A percentile compares a stretch with the other conserved stretches of the same genome.
Evolutionary conservation across 2,113 vertebrate species (phyloP).

Genomic region (Haemorhous mexicanus): DNA sequence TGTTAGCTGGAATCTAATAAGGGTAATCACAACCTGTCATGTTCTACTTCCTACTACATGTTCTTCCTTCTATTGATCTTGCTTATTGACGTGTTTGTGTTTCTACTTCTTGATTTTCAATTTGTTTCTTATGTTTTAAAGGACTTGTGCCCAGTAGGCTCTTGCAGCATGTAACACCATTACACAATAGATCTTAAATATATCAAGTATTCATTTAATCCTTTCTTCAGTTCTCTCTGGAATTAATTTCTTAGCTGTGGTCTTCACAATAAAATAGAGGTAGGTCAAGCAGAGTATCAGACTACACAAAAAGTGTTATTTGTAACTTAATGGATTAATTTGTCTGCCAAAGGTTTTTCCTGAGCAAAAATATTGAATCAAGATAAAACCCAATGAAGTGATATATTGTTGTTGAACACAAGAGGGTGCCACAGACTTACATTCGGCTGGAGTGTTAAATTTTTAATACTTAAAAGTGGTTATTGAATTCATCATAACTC

Average conservation of each 20-base stretch:
- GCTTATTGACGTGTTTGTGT: not conserved
- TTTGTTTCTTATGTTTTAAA: not conserved
- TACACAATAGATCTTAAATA: not conserved
- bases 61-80: not conserved
- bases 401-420: not conserved
- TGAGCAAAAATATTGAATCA: not conserved
- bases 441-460: not conserved
- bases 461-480: not conserved
- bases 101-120: not conserved
- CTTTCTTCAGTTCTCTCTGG: not conserved
- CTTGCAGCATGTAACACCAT: not conserved
- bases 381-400: not conserved
- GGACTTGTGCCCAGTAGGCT: not conserved
- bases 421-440: conserved; percentile 49
- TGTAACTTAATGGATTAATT: not conserved
- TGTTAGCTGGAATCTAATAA: not conserved
- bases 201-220: not conserved
- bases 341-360: not conserved
- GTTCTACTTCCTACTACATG: not conserved
- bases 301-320: not conserved
- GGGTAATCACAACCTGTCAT: not conserved
- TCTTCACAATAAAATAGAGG: not conserved
- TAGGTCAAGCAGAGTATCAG: not conserved
- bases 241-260: not conserved
- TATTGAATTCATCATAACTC: not conserved